Base-by-base conservation (phyloP, 2,888 invertebrate genomes). In the Leptothorax acervorum region DNA sequence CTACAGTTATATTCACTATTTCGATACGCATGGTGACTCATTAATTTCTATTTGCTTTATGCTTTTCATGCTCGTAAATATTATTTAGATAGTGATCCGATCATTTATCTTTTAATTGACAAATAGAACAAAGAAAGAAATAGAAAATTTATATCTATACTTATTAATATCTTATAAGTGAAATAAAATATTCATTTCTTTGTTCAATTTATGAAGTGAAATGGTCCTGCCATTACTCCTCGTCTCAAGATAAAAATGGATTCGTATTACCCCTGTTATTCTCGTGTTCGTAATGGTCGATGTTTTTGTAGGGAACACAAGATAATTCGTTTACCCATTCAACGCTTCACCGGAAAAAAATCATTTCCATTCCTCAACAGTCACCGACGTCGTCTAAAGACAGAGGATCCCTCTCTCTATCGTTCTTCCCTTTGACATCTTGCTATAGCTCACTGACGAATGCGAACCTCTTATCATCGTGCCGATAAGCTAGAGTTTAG, bases 381-480 rank as follows among this genome's bases (percentile, higher is more conserved):
- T 60, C 79, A 48, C 45, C 73, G 23, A 60, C 74, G 78, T 85
- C 88, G 84, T 74, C 85, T 76, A 83, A 84, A 62, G 48, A 70
- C 18, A 42, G 0, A 57, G 48, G 60, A 78, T 73, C 76, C 68
- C 53, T 45, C 68, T 45, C 51, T 51, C 35, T 70, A 76, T 87
- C 87, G 76, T 85, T 89, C 60, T 51, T 89, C 84, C 82, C 82
- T 70, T 31, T 70, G 82, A 84, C 81, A 71, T 88, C 83, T 86
- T 35, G 66, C 88, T 76, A 63, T 85, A 75, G 81, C 45, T 85
- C 85, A 70, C 65, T 63, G 57, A 48, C 60, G 66, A 57, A 78
- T 70, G 70, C 62, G 71, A 82, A 62, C 73, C 70, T 89, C 90
- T 90, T 90, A 90, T 90, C 90, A 63, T 66, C 62, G 65, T 35